These are phyloP conservation scores for Monodelphis domestica DNA, from an alignment of 2,797 vertebrate genomes.

Conservation along the genomic window DNA sequence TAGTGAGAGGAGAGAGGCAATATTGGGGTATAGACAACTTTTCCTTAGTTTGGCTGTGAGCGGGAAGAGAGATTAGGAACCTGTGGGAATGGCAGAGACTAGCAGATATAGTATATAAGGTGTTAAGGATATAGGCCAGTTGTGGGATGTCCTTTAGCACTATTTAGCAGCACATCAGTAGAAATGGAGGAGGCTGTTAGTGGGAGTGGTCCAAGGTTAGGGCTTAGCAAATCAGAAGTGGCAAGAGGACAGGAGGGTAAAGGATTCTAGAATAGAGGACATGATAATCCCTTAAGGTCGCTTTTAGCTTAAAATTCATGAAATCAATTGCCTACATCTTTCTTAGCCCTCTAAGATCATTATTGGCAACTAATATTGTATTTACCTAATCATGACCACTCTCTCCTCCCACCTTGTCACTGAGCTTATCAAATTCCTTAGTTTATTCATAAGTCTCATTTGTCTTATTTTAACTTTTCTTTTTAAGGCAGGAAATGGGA, in stretches of 20 bases:
- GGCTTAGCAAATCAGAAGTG: background rate
- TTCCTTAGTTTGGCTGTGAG: background rate
- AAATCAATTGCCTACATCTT: background rate
- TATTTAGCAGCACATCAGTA: background rate
- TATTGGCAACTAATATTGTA: slow-evolving; percentile 4
- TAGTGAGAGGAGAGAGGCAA: background rate
- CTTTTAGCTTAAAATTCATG: background rate
- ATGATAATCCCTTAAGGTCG: background rate
- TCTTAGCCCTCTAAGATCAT: background rate
- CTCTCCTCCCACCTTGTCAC: slow-evolving; percentile 12
- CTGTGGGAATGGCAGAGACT: background rate
- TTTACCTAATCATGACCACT: background rate
- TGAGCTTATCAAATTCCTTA: slow-evolving; percentile 39
- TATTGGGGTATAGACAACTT: background rate
- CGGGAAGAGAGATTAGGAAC: background rate
- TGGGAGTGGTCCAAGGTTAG: background rate
- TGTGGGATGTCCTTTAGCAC: background rate
- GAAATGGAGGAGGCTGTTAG: background rate
- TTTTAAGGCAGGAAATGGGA: slow-evolving; percentile 91
- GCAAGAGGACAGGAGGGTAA: background rate
- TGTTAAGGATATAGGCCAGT: too few relatives aligned
- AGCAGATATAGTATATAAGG: background rate
- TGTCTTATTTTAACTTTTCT: slow-evolving; percentile 62
- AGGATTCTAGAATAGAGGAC: background rate
- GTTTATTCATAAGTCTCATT: slow-evolving; percentile 44